phyloP scores from a whole-genome alignment of 2,113 vertebrate species.

The Pica pica region DNA sequence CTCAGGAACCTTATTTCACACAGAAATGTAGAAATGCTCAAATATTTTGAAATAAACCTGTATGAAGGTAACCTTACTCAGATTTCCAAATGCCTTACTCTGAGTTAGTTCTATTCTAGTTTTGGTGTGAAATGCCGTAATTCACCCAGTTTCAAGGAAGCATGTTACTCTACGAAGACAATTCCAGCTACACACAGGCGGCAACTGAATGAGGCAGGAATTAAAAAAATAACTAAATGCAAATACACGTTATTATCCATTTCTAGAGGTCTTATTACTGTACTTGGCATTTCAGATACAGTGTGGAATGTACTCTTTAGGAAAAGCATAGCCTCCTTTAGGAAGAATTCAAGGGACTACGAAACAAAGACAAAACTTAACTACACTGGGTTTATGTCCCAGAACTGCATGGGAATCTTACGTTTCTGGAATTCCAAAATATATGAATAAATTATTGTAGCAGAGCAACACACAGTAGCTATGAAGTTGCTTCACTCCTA shows the following conservation, averaged over 20 bases:
- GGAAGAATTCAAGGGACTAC: neutral
- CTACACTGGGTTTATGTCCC: neutral
- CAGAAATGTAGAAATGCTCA: neutral
- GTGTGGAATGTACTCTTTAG: neutral
- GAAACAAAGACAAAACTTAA: neutral
- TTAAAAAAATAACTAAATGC: neutral
- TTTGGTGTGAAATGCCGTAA: neutral
- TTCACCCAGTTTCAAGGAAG: neutral
- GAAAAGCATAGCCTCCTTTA: neutral
- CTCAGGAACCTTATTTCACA: neutral
- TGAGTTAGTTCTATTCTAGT: neutral
- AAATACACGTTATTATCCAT: neutral
- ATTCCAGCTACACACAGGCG: accelerated
- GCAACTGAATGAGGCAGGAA: neutral
- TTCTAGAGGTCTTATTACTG: neutral
- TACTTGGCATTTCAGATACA: neutral
- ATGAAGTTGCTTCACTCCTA: accelerated
- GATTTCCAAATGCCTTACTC: neutral
- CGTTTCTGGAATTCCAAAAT: neutral
- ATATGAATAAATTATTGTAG: neutral
- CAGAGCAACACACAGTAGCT: accelerated
- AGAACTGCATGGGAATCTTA: neutral
- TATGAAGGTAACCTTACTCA: neutral
- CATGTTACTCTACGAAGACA: neutral
- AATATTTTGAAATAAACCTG: neutral